These are phyloP conservation scores for Micoletzkya japonica DNA, from an alignment of 2,888 invertebrate genomes.

Conservation along the genomic window DNA sequence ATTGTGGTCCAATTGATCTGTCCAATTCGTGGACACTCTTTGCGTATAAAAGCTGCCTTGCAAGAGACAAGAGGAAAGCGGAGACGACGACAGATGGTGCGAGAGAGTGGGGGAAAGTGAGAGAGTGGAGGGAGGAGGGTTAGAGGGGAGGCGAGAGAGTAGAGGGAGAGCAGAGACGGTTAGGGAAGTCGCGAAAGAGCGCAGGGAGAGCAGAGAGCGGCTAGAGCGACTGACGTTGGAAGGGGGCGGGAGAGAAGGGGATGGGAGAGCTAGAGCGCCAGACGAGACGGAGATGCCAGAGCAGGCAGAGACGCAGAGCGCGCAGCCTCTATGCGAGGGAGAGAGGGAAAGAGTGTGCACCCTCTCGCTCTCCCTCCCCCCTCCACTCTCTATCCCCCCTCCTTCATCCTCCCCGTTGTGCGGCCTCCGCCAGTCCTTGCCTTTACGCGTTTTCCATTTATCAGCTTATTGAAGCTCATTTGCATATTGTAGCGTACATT, in stretches of 20 bases:
- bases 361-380: not conserved
- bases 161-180: not conserved
- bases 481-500: too few relatives aligned
- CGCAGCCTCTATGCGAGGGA: not conserved
- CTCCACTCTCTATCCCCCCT: not conserved
- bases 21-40: too few relatives aligned
- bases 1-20: too few relatives aligned
- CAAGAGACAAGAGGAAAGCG: too few relatives aligned
- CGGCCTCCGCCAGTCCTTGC: too few relatives aligned
- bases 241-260: not conserved
- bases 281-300: not conserved
- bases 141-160: constrained; percentile 7
- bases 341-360: not conserved
- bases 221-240: constrained; percentile 4
- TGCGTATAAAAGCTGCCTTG: too few relatives aligned
- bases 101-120: not conserved
- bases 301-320: not conserved
- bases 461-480: too few relatives aligned
- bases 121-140: not conserved
- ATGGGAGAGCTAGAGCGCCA: not conserved
- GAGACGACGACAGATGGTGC: too few relatives aligned
- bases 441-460: too few relatives aligned
- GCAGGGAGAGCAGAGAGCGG: constrained; percentile 1
- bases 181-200: constrained; percentile 5
- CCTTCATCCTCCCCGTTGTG: too few relatives aligned